A percentile compares a stretch with the other conserved stretches of the same genome.
Conservation (phyloP, 1,140 invertebrate species). For the Drosophila navojoa region DNA sequence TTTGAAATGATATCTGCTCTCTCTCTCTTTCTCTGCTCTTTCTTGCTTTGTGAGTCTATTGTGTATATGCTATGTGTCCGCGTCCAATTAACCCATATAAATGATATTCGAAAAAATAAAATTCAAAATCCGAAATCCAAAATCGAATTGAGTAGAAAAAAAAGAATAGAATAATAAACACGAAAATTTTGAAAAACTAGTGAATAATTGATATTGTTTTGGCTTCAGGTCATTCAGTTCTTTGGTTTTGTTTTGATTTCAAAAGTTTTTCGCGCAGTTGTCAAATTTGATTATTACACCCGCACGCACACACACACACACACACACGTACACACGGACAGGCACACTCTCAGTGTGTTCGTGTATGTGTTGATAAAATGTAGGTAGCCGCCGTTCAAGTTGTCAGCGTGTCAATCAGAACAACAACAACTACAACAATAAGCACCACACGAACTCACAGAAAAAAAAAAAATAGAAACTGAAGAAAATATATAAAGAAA, state of each 20-base stretch:
- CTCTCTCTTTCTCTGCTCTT: too few relatives aligned
- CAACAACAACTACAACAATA: conserved; percentile 8
- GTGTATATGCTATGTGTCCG: background rate
- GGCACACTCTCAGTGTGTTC: background rate
- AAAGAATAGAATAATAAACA: background rate
- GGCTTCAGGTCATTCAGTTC: conserved; percentile 36
- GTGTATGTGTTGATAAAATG: conserved; percentile 19
- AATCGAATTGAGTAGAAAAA: background rate
- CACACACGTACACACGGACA: conserved; percentile 31
- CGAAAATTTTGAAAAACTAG: conserved; percentile 18
- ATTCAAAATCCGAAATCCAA: conserved; percentile 12
- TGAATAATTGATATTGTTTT: conserved; percentile 53
- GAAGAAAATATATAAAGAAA: conserved; percentile 1
- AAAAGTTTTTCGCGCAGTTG: conserved; percentile 76
- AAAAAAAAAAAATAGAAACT: background rate
- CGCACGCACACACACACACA: conserved; percentile 11
- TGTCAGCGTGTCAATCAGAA: conserved; percentile 44
- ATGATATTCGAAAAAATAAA: conserved; percentile 1
- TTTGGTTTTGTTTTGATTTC: conserved; percentile 60
- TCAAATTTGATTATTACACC: conserved; percentile 74
- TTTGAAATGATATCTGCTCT: too few relatives aligned
- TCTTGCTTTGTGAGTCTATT: background rate
- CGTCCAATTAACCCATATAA: conserved; percentile 2
- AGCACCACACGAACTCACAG: background rate
- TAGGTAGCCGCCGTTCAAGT: conserved; percentile 29